Conservation (phyloP, 2,113 vertebrate species). For the Oreotrochilus melanogaster region DNA sequence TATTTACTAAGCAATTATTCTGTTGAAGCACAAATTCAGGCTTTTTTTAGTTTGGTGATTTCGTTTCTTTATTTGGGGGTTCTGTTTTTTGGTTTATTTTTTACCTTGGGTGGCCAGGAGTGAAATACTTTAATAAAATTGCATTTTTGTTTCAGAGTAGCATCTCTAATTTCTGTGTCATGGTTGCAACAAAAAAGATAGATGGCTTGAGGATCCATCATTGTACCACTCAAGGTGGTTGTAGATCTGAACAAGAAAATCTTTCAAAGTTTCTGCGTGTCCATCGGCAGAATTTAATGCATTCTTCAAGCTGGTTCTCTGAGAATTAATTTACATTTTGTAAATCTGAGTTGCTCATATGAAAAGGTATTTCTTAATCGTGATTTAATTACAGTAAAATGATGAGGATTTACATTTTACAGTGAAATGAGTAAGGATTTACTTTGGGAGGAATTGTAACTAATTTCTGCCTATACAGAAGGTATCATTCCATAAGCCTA, state of each 20-base stretch:
- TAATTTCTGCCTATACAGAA: background rate
- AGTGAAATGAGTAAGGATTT: background rate
- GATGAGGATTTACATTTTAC: no score
- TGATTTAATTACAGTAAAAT: background rate
- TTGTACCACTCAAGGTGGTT: background rate
- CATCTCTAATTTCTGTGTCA: background rate
- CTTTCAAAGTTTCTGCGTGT: background rate
- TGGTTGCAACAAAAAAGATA: background rate
- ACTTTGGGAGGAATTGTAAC: background rate
- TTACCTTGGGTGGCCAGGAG: background rate
- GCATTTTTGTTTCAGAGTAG: background rate
- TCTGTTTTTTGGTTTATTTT: background rate
- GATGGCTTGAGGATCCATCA: background rate
- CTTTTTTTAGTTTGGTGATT: background rate
- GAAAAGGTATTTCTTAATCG: background rate
- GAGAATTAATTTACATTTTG: background rate
- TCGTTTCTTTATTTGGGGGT: background rate
- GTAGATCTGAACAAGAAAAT: background rate
- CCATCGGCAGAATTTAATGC: background rate
- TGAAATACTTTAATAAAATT: background rate
- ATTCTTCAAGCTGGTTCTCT: background rate
- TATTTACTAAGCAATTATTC: background rate
- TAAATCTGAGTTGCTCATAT: background rate
- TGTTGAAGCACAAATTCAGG: background rate
- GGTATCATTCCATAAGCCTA: background rate